phyloP scores from a whole-genome alignment of 2,888 invertebrate species.

The Vannuccia rotundouncinata region DNA sequence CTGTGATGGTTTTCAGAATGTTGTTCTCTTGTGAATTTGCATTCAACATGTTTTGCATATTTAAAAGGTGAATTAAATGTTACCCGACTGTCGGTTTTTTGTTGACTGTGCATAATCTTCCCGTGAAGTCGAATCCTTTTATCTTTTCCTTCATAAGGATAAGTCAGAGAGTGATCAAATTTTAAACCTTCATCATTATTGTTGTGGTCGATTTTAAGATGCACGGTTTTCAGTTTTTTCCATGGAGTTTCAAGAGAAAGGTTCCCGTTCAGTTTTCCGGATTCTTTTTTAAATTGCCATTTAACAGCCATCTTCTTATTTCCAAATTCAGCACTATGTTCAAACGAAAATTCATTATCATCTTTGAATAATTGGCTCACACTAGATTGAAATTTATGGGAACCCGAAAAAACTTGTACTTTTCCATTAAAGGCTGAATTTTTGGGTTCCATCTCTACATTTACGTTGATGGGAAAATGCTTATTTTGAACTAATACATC shows the following conservation, averaged over 20 bases:
- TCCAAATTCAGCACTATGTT: neutral
- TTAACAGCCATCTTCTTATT: neutral
- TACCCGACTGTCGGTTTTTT: neutral
- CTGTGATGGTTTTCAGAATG: neutral
- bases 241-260: neutral
- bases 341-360: neutral
- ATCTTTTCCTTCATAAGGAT: neutral
- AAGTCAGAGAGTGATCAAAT: neutral
- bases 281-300: neutral
- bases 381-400: neutral
- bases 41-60: neutral
- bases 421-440: too few species aligned
- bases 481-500: too few species aligned
- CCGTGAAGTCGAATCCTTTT: neutral
- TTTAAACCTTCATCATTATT: neutral
- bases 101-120: neutral
- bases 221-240: neutral
- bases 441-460: too few species aligned
- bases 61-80: neutral
- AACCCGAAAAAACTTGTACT: too few species aligned
- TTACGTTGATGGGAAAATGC: too few species aligned
- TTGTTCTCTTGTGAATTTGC: neutral
- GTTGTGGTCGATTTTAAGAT: slow-evolving; percentile 9
- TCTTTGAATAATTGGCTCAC: too few species aligned
- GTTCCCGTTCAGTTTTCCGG: neutral